A percentile compares a stretch with the other conserved stretches of the same genome.
phyloP scores from a whole-genome alignment of 2,797 vertebrate species.

The Danio aesculapii region DNA sequence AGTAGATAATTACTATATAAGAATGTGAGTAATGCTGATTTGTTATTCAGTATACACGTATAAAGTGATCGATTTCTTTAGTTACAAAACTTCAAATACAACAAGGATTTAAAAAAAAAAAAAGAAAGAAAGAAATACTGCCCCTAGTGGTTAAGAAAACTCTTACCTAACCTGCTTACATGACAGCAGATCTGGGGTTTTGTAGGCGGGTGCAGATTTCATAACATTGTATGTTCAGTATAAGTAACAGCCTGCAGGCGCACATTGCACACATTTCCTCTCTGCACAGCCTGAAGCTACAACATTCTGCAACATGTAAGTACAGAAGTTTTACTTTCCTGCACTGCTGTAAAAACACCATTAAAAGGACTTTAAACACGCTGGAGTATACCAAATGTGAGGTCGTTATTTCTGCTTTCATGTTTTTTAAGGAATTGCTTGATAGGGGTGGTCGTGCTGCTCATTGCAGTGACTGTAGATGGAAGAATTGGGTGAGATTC shows the following conservation, averaged over 20 bases:
- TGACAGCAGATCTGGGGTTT: neutral
- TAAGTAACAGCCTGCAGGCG: conserved; percentile 3
- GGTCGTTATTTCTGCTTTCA: neutral
- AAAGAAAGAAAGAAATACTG: neutral
- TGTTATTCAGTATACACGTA: too few relatives aligned
- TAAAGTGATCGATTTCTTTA: too few relatives aligned
- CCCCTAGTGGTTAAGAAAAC: conserved; percentile 19
- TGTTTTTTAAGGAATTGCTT: conserved; percentile 71
- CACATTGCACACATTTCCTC: neutral
- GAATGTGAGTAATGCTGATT: neutral
- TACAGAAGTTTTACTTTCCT: neutral
- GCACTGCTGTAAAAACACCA: neutral
- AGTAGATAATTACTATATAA: neutral
- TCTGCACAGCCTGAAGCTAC: neutral
- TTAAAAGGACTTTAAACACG: neutral
- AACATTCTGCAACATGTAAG: conserved; percentile 26
- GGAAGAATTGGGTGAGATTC: conserved; percentile 75
- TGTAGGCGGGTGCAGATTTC: conserved; percentile 21
- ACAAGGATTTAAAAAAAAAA: too few relatives aligned
- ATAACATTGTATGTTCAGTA: conserved; percentile 19
- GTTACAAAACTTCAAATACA: too few relatives aligned
- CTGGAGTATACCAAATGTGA: neutral
- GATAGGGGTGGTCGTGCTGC: conserved; percentile 66
- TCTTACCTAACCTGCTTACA: conserved; percentile 36
- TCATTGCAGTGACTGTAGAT: conserved; percentile 71